phyloP scores from a whole-genome alignment of 2,888 invertebrate species.

The Hermaeophaga mercurialis region DNA sequence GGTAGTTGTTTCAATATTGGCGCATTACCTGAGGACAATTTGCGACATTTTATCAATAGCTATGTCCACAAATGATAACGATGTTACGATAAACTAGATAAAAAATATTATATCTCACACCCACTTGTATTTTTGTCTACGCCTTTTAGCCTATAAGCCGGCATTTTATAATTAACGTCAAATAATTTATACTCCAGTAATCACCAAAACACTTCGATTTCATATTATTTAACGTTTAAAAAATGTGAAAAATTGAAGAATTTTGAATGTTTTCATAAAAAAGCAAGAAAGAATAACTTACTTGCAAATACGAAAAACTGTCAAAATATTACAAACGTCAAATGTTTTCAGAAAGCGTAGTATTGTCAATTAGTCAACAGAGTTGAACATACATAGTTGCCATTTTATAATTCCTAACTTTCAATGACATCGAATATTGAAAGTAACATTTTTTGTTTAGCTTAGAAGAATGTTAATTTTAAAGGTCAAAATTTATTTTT shows the following conservation, averaged over 20 bases:
- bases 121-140: constrained; percentile 44
- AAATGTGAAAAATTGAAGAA: background rate
- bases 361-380: too few species aligned
- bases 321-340: constrained; percentile 28
- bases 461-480: too few species aligned
- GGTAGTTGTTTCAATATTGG: constrained; percentile 37
- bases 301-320: constrained; percentile 31
- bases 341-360: constrained; percentile 32
- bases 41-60: constrained; percentile 41
- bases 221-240: constrained; percentile 16
- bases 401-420: too few species aligned
- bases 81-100: constrained; percentile 35
- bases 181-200: constrained; percentile 13
- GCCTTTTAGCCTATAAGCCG: constrained; percentile 37
- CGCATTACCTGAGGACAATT: constrained; percentile 39
- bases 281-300: constrained; percentile 27
- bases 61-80: constrained; percentile 45
- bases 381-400: constrained; percentile 23
- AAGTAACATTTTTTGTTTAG: too few species aligned
- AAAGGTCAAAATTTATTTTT: too few species aligned
- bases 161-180: constrained; percentile 18
- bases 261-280: constrained; percentile 14
- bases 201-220: constrained; percentile 8
- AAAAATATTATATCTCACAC: constrained; percentile 48
- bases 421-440: too few species aligned